Evolutionary conservation across 2,113 vertebrate genomes (phyloP).

Genomic region (Caracal caracal): DNA sequence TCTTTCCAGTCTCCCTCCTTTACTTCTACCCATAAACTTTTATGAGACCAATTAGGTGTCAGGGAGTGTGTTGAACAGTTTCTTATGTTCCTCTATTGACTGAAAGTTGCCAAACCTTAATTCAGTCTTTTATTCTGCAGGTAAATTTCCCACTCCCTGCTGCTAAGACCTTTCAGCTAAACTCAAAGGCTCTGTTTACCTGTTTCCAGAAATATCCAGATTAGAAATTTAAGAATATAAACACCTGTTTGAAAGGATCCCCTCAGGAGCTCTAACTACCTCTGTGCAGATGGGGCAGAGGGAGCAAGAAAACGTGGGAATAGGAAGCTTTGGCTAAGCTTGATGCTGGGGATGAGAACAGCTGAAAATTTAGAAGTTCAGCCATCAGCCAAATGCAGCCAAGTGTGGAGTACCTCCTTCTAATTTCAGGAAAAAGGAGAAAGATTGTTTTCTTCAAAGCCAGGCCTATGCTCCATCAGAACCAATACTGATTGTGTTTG

Average conservation of each 20-base stretch:
- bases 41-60: not conserved
- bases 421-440: slow-evolving; percentile 24
- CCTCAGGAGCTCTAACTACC: slow-evolving; percentile 63
- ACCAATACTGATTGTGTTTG: slow-evolving; percentile 47
- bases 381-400: not conserved
- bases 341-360: slow-evolving; percentile 33
- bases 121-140: slow-evolving; percentile 56
- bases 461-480: slow-evolving; percentile 20
- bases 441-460: slow-evolving; percentile 27
- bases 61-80: not conserved
- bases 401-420: not conserved
- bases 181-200: slow-evolving; percentile 56
- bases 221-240: slow-evolving; percentile 70
- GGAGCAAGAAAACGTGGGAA: not conserved
- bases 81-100: slow-evolving; percentile 5
- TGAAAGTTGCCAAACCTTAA: slow-evolving; percentile 54
- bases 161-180: slow-evolving; percentile 66
- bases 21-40: not conserved
- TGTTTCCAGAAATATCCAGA: slow-evolving; percentile 75
- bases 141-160: slow-evolving; percentile 68
- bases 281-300: slow-evolving; percentile 14
- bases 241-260: slow-evolving; percentile 75
- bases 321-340: not conserved
- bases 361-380: slow-evolving; percentile 16
- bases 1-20: not conserved